These are phyloP conservation scores for Acleris emargana DNA, from an alignment of 2,888 invertebrate species.

Conservation along the genomic window DNA sequence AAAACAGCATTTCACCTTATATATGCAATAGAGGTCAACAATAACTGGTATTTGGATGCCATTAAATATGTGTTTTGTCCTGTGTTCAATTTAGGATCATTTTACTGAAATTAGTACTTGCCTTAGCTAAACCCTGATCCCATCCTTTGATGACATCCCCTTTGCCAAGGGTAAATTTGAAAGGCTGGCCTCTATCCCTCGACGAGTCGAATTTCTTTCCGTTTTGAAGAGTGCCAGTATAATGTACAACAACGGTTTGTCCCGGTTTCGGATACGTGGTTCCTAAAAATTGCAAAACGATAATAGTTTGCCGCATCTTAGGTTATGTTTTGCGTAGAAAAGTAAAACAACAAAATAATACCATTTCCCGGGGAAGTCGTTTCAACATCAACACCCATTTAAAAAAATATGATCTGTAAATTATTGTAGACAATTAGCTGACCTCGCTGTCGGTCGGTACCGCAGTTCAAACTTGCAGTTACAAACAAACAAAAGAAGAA, in stretches of 20 bases:
- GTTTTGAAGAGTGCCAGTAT: constrained; percentile 95
- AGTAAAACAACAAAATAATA: constrained; percentile 40
- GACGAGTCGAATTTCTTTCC: constrained; percentile 98
- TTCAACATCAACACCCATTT: constrained; percentile 76
- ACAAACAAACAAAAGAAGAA: not conserved
- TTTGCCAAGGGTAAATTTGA: constrained; percentile 96
- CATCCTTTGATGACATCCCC: constrained; percentile 99
- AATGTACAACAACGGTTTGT: constrained; percentile 98
- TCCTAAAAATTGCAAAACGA: constrained; percentile 80
- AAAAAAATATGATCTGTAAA: constrained; percentile 20
- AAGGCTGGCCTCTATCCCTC: constrained; percentile 95
- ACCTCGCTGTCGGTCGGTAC: too few relatives aligned
- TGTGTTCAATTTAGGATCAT: too few relatives aligned
- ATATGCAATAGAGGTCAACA: too few relatives aligned
- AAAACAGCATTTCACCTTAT: too few relatives aligned
- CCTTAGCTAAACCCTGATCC: constrained; percentile 97
- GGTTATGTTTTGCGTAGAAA: constrained; percentile 5
- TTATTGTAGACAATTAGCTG: too few relatives aligned
- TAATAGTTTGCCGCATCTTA: not conserved
- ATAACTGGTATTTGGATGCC: too few relatives aligned
- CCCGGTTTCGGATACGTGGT: constrained; percentile 96
- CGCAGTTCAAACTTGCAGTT: not conserved
- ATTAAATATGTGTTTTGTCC: too few relatives aligned
- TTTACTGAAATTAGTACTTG: constrained; percentile 53
- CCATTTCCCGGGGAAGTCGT: constrained; percentile 73